A percentile compares a stretch with the other conserved stretches of the same genome.
These are phyloP conservation scores for Andrena dorsata DNA, from an alignment of 2,888 invertebrate genomes.

Conservation along the genomic window DNA sequence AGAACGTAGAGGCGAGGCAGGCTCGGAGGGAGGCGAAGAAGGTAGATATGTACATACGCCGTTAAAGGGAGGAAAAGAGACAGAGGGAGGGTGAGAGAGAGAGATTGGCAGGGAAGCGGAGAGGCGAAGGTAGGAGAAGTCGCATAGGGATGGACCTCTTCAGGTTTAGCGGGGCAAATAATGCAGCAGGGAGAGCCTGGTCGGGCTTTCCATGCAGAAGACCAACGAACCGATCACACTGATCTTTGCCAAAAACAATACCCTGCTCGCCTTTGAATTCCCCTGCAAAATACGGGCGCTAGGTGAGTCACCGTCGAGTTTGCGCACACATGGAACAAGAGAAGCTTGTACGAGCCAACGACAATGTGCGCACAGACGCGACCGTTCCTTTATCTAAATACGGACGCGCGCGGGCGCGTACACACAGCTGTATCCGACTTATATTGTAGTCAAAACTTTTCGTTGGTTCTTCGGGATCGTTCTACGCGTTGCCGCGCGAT, in stretches of 20 bases:
- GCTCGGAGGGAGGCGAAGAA: constrained; percentile 58
- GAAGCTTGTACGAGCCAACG: constrained; percentile 19
- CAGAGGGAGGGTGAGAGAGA: constrained; percentile 27
- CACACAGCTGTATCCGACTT: constrained; percentile 16
- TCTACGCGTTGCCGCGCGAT: background rate
- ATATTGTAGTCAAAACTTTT: background rate
- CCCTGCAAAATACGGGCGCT: constrained; percentile 79
- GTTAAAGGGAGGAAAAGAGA: no score
- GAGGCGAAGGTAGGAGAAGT: constrained; percentile 42
- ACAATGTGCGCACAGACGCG: constrained; percentile 38
- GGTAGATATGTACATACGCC: constrained; percentile 31
- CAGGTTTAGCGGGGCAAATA: constrained; percentile 81
- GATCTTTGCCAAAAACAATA: constrained; percentile 83
- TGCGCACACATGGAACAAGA: constrained; percentile 26
- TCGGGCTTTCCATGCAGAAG: constrained; percentile 75
- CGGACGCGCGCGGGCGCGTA: constrained; percentile 14
- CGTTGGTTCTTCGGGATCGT: background rate
- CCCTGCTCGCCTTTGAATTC: constrained; percentile 78
- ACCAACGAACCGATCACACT: constrained; percentile 81
- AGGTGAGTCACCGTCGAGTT: constrained; percentile 75
- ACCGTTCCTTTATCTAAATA: constrained; percentile 57
- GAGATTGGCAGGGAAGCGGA: constrained; percentile 15
- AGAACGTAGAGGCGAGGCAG: constrained; percentile 36
- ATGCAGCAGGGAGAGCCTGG: constrained; percentile 73
- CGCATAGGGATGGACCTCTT: constrained; percentile 76